A percentile compares a stretch with the other conserved stretches of the same genome.
phyloP scores from a whole-genome alignment of 1,140 invertebrate genomes.

The Ceratina japonica region DNA sequence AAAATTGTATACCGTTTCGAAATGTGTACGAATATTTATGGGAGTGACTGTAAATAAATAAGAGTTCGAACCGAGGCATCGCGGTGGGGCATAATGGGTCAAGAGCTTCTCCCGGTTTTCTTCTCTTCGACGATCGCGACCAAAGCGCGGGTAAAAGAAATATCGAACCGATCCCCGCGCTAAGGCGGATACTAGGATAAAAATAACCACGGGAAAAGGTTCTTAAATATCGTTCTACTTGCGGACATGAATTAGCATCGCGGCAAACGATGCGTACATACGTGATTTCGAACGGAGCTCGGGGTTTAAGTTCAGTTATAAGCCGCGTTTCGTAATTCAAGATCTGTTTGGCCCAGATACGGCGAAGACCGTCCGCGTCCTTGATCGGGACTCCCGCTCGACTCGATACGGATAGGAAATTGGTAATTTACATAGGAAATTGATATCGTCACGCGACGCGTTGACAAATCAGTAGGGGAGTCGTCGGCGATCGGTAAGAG shows the following conservation, averaged over 20 bases:
- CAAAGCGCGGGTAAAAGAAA: neutral
- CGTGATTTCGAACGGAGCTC: conserved; percentile 17
- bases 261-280: conserved; percentile 3
- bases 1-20: too few species aligned
- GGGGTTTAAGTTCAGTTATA: conserved; percentile 26
- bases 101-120: neutral
- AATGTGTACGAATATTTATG: too few species aligned
- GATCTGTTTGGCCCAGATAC: conserved; percentile 21
- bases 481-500: neutral
- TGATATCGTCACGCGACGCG: neutral
- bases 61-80: too few species aligned
- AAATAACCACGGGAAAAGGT: neutral
- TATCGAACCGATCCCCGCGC: too few species aligned
- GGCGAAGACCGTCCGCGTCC: neutral
- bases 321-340: conserved; percentile 38
- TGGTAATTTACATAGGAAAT: neutral
- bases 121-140: neutral
- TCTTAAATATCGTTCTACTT: neutral
- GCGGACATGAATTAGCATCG: conserved; percentile 28
- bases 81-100: too few species aligned
- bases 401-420: too few species aligned
- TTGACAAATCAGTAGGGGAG: conserved; percentile 16
- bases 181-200: neutral
- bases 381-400: too few species aligned
- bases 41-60: too few species aligned